Base-by-base conservation (phyloP, 2,113 vertebrate species). In the Ahaetulla prasina region DNA sequence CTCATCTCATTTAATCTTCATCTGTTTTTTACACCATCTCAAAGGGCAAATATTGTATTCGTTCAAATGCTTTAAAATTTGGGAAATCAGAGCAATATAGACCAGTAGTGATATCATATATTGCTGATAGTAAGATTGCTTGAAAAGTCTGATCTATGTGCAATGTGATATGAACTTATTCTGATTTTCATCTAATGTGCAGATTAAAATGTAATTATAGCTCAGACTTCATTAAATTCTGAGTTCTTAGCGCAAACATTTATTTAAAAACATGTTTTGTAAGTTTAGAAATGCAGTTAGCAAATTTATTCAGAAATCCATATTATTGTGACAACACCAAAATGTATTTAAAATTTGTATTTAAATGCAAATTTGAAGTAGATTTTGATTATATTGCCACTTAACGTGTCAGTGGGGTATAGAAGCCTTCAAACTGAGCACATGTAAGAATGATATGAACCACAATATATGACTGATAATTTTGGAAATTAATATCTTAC, bases 401-500 rank as follows among this genome's bases (percentile, higher is more conserved):
- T 68, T 90, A 68, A 5, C 68, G 45, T 18, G 30, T 45, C 60
- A 90, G 63, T n/a, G 27, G 57, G 45, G 20, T 63, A 47, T 27
- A 20, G 8, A 27, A 4, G 43, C 8, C 25, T 63, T 45, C 25
- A 16, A 45, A 89, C 27, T n/a, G 45, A 89, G 49, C 16, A 27
- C 6, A 35, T 68, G 30, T n/a, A n/a, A 90, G 30, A 50, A 10
- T 49, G 27, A 68, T 30, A 68, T 50, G 57, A 18, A n/a, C 8
- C 27, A n/a, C 16, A 54, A 88, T 85, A 91, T 25, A 27, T 3
- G 43, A 74, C 25, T 39, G 84, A 87, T n/a, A 12, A 39, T 57
- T 84, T 57, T n/a, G 50, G 92, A 93, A 91, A 80, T 43, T 23
- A 68, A 45, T 23, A 85, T 52, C 99, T 98, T 98, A 99, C 99